A percentile compares a stretch with the other conserved stretches of the same genome.
Evolutionary conservation across 2,888 invertebrate species (phyloP).

Genomic region (Dastarcus helophoroides): DNA sequence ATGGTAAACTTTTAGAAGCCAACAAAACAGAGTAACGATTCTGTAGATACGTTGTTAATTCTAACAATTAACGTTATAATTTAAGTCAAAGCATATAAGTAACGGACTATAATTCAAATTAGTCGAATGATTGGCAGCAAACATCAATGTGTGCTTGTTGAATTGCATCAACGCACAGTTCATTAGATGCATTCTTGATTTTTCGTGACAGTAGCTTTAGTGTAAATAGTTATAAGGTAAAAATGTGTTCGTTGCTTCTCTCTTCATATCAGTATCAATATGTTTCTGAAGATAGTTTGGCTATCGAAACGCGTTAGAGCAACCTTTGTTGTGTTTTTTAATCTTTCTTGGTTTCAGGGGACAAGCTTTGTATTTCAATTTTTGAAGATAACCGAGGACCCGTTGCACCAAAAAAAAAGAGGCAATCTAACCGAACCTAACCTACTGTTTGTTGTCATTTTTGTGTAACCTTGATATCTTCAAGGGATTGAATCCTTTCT

Average conservation of each 20-base stretch:
- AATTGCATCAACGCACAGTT: conserved; percentile 1
- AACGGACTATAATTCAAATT: not conserved
- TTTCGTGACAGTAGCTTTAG: not conserved
- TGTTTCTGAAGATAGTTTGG: too few relatives aligned
- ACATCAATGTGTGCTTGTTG: conserved; percentile 1
- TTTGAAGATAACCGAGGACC: too few relatives aligned
- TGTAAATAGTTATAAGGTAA: conserved; percentile 1
- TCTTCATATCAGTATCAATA: too few relatives aligned
- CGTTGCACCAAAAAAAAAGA: too few relatives aligned
- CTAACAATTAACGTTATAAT: conserved; percentile 1
- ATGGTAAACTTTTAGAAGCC: conserved; percentile 1
- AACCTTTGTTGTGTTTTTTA: too few relatives aligned
- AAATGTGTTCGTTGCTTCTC: not conserved
- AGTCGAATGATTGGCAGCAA: conserved; percentile 1
- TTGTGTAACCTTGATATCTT: too few relatives aligned
- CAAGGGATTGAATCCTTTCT: too few relatives aligned
- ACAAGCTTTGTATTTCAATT: too few relatives aligned
- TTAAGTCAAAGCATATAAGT: not conserved
- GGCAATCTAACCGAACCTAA: too few relatives aligned
- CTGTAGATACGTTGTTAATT: conserved; percentile 1
- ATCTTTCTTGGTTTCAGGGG: too few relatives aligned
- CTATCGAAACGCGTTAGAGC: too few relatives aligned
- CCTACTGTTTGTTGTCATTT: too few relatives aligned
- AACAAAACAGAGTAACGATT: conserved; percentile 1
- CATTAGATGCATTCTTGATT: conserved; percentile 1